These are phyloP conservation scores for Melanaphis sacchari DNA, from an alignment of 1,140 invertebrate genomes.

Conservation along the genomic window DNA sequence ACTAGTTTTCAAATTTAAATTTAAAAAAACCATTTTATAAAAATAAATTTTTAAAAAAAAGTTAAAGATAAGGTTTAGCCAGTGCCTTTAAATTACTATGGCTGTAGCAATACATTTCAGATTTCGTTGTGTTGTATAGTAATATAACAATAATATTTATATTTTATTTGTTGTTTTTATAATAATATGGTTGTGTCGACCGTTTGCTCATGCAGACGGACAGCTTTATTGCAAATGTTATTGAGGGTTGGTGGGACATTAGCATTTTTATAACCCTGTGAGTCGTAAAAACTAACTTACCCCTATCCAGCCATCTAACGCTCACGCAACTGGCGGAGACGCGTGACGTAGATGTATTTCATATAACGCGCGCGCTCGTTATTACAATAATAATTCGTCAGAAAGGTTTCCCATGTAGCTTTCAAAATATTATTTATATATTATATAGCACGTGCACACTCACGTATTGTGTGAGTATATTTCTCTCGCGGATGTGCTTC, in stretches of 20 bases:
- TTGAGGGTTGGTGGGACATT: not conserved
- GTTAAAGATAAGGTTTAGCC: too few species aligned
- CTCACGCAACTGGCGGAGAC: not conserved
- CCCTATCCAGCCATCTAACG: not conserved
- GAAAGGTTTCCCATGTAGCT: constrained; percentile 41
- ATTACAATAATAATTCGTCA: not conserved
- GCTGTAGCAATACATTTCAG: not conserved
- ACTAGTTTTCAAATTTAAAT: not conserved
- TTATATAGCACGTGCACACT: not conserved
- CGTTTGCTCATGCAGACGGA: not conserved
- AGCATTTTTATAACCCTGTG: not conserved
- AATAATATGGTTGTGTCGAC: not conserved
- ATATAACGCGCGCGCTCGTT: not conserved
- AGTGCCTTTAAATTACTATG: not conserved
- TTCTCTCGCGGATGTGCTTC: not conserved
- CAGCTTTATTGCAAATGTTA: not conserved
- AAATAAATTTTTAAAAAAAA: too few species aligned
- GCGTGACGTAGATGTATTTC: not conserved
- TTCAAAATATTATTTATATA: constrained; percentile 22
- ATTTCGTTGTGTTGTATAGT: not conserved
- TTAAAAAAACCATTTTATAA: not conserved
- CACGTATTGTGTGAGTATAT: not conserved
- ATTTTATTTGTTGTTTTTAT: not conserved
- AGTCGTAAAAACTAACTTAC: not conserved
- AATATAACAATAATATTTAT: not conserved